Evolutionary conservation across 2,113 vertebrate species (phyloP), one percentile per base, ranked within the genome.

Genomic region (Clarias batrachus): DNA sequence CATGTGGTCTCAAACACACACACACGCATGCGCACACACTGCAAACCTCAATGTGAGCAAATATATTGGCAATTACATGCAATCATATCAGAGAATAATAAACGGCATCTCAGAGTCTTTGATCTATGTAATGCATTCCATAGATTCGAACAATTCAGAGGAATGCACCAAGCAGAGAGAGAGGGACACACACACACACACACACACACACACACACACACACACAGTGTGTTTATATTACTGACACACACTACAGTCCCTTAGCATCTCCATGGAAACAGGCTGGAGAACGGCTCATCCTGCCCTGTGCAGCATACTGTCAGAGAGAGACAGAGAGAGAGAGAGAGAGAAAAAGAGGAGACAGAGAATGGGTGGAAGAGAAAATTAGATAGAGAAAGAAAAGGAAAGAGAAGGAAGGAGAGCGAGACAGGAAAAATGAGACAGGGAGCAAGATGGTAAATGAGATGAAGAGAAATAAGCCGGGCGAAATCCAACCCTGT

Each of bases 1-100:
- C 90, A 93, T 91, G 90, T 91, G 91, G 92, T 92, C 89, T 63
- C 71, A 85, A 76, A 63, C 79, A 80, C 62, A 79, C 23, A 86
- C 70, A 77, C 62, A 83, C 71, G 56, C 37, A 66, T 62, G 59
- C 63, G 19, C 62, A 81, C 52, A 80, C 48, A 27, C 13, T 11
- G 14, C 30, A 23, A 70, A 21, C 30, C 54, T 13, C 9, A 56
- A 56, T 41, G 54, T 17, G 25, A 37, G 16, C 52, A 54, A 57
- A 57, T 17, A 56, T 25, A 19, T 41, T 6, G 8, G 11, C n/a
- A 63, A 70, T 56, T 70, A 70, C 10, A 56, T 6, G 33, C 25
- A 83, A 52, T 82, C 17, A 82, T 82, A 30, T 70, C 48, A 33
- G 52, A 70, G 17, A 3, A 63, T 52, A 78, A 76, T 66, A 78